Evolutionary conservation across 2,888 invertebrate species (phyloP).

Genomic region (Drosophila acutilabella): DNA sequence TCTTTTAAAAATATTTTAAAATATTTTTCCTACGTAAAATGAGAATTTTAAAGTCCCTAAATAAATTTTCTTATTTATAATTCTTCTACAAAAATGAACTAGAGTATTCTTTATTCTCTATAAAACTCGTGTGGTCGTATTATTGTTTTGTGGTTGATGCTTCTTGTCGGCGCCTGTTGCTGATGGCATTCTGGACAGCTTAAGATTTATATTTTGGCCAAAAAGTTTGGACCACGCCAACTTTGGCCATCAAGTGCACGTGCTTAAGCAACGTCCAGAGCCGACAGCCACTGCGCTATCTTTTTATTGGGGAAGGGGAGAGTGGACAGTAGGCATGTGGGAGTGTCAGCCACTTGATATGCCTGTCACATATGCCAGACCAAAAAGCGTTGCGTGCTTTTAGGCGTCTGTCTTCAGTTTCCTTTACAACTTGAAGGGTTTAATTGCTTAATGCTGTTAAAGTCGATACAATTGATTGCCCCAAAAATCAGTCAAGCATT

Average conservation of each 20-base stretch:
- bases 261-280: constrained; percentile 52
- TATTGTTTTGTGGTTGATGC: constrained; percentile 17
- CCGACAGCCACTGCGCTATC: constrained; percentile 55
- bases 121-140: neutral
- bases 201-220: constrained; percentile 69
- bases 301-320: constrained; percentile 18
- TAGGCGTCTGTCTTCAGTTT: constrained; percentile 22
- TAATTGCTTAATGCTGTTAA: constrained; percentile 42
- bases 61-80: too few species aligned
- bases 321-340: constrained; percentile 51
- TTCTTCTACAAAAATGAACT: too few species aligned
- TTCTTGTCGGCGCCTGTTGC: constrained; percentile 63
- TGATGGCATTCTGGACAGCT: constrained; percentile 57
- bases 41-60: too few species aligned
- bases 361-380: constrained; percentile 55
- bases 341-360: constrained; percentile 54
- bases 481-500: constrained; percentile 26
- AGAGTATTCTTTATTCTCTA: constrained; percentile 27
- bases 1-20: too few species aligned
- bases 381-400: constrained; percentile 34
- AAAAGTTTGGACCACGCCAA: constrained; percentile 48
- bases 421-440: constrained; percentile 45
- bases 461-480: constrained; percentile 29
- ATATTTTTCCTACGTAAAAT: too few species aligned
- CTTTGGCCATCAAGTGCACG: constrained; percentile 72